Conservation (phyloP, 2,113 vertebrate species). For the Todiramphus saurophagus region DNA sequence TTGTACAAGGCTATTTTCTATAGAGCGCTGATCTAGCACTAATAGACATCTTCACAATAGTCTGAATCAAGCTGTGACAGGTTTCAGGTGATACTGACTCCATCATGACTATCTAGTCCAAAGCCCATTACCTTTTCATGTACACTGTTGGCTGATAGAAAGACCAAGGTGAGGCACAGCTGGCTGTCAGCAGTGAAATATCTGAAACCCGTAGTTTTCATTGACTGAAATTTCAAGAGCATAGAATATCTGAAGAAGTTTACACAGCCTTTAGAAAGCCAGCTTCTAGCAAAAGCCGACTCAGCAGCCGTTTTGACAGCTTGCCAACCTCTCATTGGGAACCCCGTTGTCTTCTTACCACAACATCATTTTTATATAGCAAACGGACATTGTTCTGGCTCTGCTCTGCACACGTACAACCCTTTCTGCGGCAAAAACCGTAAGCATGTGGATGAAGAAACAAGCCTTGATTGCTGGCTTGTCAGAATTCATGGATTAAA, state of each 20-base stretch:
- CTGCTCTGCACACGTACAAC: neutral
- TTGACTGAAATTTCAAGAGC: neutral
- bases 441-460: neutral
- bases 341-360: neutral
- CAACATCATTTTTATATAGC: neutral
- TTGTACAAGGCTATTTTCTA: neutral
- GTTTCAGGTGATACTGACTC: neutral
- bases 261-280: neutral
- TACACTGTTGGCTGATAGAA: neutral
- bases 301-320: neutral
- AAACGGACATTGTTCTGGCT: accelerated
- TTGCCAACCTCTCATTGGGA: neutral
- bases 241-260: neutral
- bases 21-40: neutral
- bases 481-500: neutral
- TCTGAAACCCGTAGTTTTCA: accelerated
- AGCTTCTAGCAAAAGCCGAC: neutral
- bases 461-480: neutral
- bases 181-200: neutral
- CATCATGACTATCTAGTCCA: neutral
- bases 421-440: accelerated
- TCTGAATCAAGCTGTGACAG: neutral
- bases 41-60: neutral
- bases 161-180: neutral
- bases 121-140: neutral